phyloP scores from a whole-genome alignment of 2,797 vertebrate species.

The Enteromius afrohamiltoni region DNA sequence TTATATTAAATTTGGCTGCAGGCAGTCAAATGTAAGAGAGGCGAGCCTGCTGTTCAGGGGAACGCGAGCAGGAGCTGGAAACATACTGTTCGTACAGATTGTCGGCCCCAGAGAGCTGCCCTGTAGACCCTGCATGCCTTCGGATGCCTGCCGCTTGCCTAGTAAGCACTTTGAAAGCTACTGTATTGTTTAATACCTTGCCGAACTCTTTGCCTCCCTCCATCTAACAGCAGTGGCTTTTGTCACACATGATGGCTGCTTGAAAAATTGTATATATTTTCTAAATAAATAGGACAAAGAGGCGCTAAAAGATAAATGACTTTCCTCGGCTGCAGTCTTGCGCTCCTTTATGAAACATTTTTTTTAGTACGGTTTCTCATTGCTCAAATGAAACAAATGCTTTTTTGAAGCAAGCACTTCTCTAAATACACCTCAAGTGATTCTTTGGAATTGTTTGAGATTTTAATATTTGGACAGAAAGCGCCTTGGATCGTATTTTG shows the following conservation, averaged over 20 bases:
- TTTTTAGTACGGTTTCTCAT: not conserved
- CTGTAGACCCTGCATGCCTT: constrained; percentile 53
- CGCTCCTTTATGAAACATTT: constrained; percentile 13
- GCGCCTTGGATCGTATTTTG: constrained; percentile 27
- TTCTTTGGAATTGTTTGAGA: constrained; percentile 22
- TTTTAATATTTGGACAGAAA: constrained; percentile 43
- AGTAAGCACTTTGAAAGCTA: constrained; percentile 63
- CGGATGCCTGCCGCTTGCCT: constrained; percentile 56
- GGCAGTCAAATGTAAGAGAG: constrained; percentile 53
- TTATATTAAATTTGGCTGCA: constrained; percentile 55
- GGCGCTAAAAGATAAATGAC: constrained; percentile 17
- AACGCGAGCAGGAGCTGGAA: constrained; percentile 49
- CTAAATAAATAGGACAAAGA: constrained; percentile 57
- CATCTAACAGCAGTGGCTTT: constrained; percentile 37
- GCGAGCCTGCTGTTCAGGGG: constrained; percentile 52
- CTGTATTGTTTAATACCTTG: constrained; percentile 55
- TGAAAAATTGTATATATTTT: constrained; percentile 55
- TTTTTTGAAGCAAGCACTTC: constrained; percentile 15
- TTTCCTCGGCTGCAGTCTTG: constrained; percentile 23
- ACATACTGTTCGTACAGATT: constrained; percentile 61
- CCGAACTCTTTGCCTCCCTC: constrained; percentile 13
- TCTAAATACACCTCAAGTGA: constrained; percentile 7
- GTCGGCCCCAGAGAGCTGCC: constrained; percentile 57
- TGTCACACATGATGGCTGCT: constrained; percentile 55
- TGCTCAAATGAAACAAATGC: constrained; percentile 30